Conservation (phyloP, 2,113 vertebrate species). For the Anhinga anhinga region DNA sequence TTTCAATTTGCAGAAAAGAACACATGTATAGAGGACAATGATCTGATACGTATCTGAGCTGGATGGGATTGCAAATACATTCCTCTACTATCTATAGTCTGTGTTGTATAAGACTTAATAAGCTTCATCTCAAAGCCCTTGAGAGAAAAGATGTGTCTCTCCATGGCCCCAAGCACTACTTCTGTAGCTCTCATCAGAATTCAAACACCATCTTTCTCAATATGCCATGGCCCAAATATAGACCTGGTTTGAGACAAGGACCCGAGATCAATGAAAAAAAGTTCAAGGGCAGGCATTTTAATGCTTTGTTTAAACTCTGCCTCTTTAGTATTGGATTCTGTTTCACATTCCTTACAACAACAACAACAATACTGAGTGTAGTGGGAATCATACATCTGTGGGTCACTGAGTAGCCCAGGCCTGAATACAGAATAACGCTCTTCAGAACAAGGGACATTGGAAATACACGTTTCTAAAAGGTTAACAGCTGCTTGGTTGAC, state of each 20-base stretch:
- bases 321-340: background rate
- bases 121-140: background rate
- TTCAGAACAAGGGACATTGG: background rate
- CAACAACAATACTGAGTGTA: background rate
- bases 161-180: background rate
- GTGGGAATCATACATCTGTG: background rate
- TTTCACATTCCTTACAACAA: background rate
- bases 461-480: background rate
- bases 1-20: background rate
- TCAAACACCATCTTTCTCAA: background rate
- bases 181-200: background rate
- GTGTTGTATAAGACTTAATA: background rate
- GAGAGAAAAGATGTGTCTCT: background rate
- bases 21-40: background rate
- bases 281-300: background rate
- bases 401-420: background rate
- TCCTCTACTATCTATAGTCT: background rate
- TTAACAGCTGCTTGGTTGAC: background rate
- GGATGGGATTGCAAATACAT: background rate
- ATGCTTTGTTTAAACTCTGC: background rate
- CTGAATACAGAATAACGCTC: background rate
- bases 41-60: background rate
- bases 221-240: background rate
- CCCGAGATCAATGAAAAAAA: background rate
- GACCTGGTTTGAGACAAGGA: background rate